Base-by-base conservation (phyloP, 2,113 vertebrate genomes). In the Strix uralensis region DNA sequence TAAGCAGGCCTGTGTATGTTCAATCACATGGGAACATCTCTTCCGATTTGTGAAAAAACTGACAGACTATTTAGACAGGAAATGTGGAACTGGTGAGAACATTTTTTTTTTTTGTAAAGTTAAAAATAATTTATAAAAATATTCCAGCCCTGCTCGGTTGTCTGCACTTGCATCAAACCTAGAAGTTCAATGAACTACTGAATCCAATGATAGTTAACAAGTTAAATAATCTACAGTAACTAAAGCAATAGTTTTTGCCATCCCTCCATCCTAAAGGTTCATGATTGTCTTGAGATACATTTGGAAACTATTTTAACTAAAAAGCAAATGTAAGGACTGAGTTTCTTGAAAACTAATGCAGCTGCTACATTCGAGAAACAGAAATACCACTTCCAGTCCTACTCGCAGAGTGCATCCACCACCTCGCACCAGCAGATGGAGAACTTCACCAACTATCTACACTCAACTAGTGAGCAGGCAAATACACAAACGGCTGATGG, bases 381-480 rank as follows among this genome's bases (percentile, higher is more conserved):
- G 32, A 22, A 86, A 19, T 3, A 38, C 3, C 0, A 4, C 34
- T 32, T 26, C 27, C 57, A 79, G 81, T 21, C 38, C 14, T 8
- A 20, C n/a, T 26, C 40, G 58, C 23, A 4, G 66, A 26, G 7
- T 72, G 94, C 71, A 88, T 13, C 19, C 36, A 57, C 91, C 27
- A 21, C 34, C 26, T 82, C 4, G 0, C 38, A 77, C 96, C 96
- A 92, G 92, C 88, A 97, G 96, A 88, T 94, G 96, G 96, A 73
- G 96, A 96, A 61, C 90, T 94, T 38, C 13, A 69, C 73, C 58
- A 59, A 10, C 40, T 18, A 46, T 2, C 49, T 18, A 18, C 71
- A 7, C 9, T 3, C 20, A 1, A 1, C 11, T 4, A 46, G 14
- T 2, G 25, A 88, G 51, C 5, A 4, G 6, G 22, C 54, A 79